phyloP scores from a whole-genome alignment of 2,113 vertebrate genomes.

The Boleophthalmus pectinirostris region DNA sequence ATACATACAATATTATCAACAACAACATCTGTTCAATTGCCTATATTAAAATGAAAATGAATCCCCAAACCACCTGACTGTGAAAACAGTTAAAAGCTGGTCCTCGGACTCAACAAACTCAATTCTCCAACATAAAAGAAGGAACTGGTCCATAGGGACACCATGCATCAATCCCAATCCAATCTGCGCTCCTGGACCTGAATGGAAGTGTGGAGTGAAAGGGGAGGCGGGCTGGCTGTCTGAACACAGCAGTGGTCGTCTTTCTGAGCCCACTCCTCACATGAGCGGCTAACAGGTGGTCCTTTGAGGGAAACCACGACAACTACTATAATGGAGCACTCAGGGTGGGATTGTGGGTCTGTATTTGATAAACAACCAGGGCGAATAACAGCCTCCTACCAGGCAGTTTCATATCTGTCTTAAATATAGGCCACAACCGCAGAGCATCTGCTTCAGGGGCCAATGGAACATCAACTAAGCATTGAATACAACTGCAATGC shows the following conservation, averaged over 20 bases:
- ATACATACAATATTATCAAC: background rate
- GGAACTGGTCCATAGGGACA: slow-evolving; percentile 33
- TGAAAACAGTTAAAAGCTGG: slow-evolving; percentile 8
- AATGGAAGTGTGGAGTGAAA: slow-evolving; percentile 51
- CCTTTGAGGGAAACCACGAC: slow-evolving; percentile 53
- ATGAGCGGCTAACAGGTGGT: slow-evolving; percentile 65
- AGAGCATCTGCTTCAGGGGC: slow-evolving; percentile 47
- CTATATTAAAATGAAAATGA: background rate
- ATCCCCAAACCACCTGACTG: background rate
- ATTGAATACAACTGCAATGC: background rate
- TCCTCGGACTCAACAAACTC: slow-evolving; percentile 7
- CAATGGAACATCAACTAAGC: slow-evolving; percentile 22
- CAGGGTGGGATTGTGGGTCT: slow-evolving; percentile 55
- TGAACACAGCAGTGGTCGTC: slow-evolving; percentile 31
- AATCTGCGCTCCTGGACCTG: slow-evolving; percentile 19
- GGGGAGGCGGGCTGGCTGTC: slow-evolving; percentile 20
- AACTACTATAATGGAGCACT: slow-evolving; percentile 55
- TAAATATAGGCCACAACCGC: slow-evolving; percentile 50
- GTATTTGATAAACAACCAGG: slow-evolving; percentile 55
- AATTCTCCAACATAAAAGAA: slow-evolving; percentile 20
- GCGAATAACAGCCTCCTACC: slow-evolving; percentile 41
- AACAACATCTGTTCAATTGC: background rate
- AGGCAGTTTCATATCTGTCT: slow-evolving; percentile 33
- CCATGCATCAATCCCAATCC: slow-evolving; percentile 23
- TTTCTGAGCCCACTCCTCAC: slow-evolving; percentile 42